A percentile compares a stretch with the other conserved stretches of the same genome.
phyloP scores from a whole-genome alignment of 2,113 vertebrate genomes.

The Tupaia chinensis region DNA sequence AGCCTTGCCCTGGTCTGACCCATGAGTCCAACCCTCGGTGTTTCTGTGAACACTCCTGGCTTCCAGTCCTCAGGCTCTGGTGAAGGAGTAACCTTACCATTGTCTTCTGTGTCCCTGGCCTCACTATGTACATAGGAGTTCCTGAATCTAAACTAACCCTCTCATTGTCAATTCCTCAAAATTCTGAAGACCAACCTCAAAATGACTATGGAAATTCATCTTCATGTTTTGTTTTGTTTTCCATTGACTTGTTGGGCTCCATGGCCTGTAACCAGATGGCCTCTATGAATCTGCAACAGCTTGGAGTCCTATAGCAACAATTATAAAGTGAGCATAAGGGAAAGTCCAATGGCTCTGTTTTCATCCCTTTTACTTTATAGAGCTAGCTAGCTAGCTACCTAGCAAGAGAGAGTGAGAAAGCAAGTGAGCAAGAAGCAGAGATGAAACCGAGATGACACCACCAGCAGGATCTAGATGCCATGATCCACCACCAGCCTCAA shows the following conservation, averaged over 20 bases:
- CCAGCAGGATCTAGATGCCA: too few relatives aligned
- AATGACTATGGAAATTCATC: not conserved
- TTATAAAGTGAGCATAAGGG: not conserved
- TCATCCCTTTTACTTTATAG: not conserved
- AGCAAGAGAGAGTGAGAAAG: too few relatives aligned
- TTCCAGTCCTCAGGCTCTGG: not conserved
- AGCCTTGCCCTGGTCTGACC: not conserved
- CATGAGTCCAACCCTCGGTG: not conserved
- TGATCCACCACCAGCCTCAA: too few relatives aligned
- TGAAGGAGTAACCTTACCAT: not conserved
- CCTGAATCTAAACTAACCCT: not conserved
- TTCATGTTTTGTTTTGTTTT: not conserved
- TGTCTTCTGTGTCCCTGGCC: not conserved
- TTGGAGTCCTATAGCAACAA: not conserved
- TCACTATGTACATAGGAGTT: not conserved
- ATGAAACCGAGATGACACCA: too few relatives aligned
- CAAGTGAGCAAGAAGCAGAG: too few relatives aligned
- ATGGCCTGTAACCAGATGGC: not conserved
- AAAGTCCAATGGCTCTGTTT: not conserved
- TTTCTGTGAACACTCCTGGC: not conserved
- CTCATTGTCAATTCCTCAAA: not conserved
- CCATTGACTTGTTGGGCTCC: not conserved
- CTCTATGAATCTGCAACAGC: slow-evolving; percentile 12
- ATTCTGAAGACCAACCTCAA: not conserved
- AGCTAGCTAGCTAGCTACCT: too few relatives aligned